A percentile compares a stretch with the other conserved stretches of the same genome.
Evolutionary conservation across 2,888 invertebrate species (phyloP).

Genomic region (Torymus texanus): DNA sequence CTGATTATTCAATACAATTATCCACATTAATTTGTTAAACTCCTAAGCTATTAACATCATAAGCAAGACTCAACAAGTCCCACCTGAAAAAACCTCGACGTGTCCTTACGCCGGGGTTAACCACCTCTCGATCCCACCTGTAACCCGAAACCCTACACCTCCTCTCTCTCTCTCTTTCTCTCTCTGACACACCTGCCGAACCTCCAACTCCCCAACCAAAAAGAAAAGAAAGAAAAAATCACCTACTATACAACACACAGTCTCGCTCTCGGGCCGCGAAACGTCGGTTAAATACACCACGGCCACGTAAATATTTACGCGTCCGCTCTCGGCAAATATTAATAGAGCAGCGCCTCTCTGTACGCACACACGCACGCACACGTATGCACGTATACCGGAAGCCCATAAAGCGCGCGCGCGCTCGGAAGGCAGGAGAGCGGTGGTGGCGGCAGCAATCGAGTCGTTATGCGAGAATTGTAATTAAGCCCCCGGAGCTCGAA

Average conservation of each 20-base stretch:
- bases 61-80: too few relatives aligned
- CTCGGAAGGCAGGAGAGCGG: not conserved
- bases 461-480: slow-evolving; percentile 44
- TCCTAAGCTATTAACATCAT: too few relatives aligned
- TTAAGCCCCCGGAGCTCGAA: slow-evolving; percentile 36
- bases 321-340: slow-evolving; percentile 25
- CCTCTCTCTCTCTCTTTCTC: too few relatives aligned
- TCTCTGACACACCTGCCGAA: slow-evolving; percentile 23
- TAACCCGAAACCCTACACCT: too few relatives aligned
- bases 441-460: slow-evolving; percentile 36
- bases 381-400: not conserved
- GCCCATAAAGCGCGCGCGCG: not conserved
- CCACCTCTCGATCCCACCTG: too few relatives aligned
- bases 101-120: too few relatives aligned
- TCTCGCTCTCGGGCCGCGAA: not conserved
- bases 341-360: slow-evolving; percentile 12
- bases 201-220: not conserved
- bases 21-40: too few relatives aligned
- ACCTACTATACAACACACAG: not conserved
- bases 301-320: slow-evolving; percentile 43
- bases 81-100: too few relatives aligned
- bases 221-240: not conserved
- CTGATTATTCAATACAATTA: too few relatives aligned
- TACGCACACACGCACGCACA: not conserved
- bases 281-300: slow-evolving; percentile 32